phyloP scores from a whole-genome alignment of 1,140 invertebrate genomes.

The Scaptomyza graminum region DNA sequence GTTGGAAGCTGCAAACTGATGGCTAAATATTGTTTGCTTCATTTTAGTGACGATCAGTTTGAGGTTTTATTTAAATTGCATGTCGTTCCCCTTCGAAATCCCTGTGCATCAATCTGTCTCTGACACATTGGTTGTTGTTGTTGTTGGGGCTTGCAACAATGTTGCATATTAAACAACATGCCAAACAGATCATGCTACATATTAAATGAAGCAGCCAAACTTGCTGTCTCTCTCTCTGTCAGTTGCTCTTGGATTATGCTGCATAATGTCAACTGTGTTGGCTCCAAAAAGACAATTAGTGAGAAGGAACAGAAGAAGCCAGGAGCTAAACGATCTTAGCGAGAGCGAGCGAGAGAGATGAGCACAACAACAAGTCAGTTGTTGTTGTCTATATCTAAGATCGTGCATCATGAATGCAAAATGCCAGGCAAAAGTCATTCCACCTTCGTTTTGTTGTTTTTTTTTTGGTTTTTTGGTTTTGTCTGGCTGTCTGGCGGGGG shows the following conservation, averaged over 20 bases:
- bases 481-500: conserved; percentile 14
- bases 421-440: conserved; percentile 47
- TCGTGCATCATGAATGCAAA: conserved; percentile 35
- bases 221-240: neutral
- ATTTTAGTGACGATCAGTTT: conserved; percentile 44
- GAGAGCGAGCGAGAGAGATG: neutral
- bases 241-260: neutral
- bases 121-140: conserved; percentile 43
- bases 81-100: neutral
- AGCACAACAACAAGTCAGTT: conserved; percentile 14
- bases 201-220: conserved; percentile 45
- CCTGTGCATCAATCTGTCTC: conserved; percentile 65
- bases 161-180: conserved; percentile 25
- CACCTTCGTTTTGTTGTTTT: conserved; percentile 26
- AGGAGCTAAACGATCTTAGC: neutral
- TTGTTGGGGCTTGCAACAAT: conserved; percentile 59
- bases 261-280: conserved; percentile 20
- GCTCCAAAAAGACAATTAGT: conserved; percentile 46
- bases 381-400: conserved; percentile 47
- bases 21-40: conserved; percentile 11
- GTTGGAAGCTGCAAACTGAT: too few relatives aligned
- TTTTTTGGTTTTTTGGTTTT: conserved; percentile 17
- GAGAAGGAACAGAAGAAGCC: conserved; percentile 21
- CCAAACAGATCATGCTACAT: conserved; percentile 43
- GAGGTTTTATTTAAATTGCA: conserved; percentile 44